Evolutionary conservation across 2,113 vertebrate genomes (phyloP), one percentile per base, ranked within the genome.

Genomic region (Ptychochromis oligacanthus): DNA sequence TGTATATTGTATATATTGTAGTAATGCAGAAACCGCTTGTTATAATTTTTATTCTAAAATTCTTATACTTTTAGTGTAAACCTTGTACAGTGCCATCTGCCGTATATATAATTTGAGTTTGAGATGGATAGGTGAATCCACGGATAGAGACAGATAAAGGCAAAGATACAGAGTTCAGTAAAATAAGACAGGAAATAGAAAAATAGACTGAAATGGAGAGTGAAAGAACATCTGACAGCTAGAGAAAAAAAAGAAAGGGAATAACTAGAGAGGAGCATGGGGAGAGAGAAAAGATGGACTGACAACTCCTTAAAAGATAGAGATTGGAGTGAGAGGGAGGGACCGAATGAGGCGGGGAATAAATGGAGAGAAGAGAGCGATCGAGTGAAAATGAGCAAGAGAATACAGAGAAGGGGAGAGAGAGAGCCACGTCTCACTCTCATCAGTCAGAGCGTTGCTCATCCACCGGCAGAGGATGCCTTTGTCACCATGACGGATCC

Each of bases 361-460:
- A 89, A 88, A 87, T 89, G 87, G 77, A 88, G 84, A 61, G 88
- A 60, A 52, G 65, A 75, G 56, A 83, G 85, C 31, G 60, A 87
- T 81, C 4, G 79, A 90, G 83, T 75, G 83, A 81, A 86, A 89
- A 85, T 15, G 80, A 88, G 84, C 49, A 77, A 34, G 86, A 89
- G 84, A 84, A 81, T 62, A 84, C 76, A 59, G 77, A 80, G 86
- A 20, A 72, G 62, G 75, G 75, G 76, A 56, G 77, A 74, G 75
- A 81, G 72, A 75, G 88, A 86, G 88, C 80, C 54, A 79, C 75
- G 87, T 89, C 91, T 93, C 79, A 79, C 91, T 88, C 93, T 93
- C 95, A 94, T 95, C 95, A 91, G 88, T 95, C 92, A 93, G 85
- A 88, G 88, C 77, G 86, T 88, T 93, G 94, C 88, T 94, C 93